Evolutionary conservation across 1,140 invertebrate genomes (phyloP).

Genomic region (Heliconius hewitsoni): DNA sequence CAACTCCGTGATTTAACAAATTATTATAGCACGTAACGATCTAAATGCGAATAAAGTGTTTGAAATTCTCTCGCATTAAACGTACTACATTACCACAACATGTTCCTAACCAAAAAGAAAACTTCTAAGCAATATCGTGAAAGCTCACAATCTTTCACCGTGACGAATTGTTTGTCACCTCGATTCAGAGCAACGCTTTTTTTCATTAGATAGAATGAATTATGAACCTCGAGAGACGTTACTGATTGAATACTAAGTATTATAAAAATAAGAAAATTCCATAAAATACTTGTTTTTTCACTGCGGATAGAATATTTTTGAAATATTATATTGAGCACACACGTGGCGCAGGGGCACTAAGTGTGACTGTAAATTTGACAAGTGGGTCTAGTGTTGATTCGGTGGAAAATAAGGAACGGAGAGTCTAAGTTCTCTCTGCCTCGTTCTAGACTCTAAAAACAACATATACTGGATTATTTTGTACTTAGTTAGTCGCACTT

Average conservation of each 20-base stretch:
- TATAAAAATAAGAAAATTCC: background rate
- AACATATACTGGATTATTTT: no score
- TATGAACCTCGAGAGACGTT: conserved; percentile 1
- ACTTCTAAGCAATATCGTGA: conserved; percentile 7
- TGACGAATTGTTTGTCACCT: conserved; percentile 8
- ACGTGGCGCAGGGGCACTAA: no score
- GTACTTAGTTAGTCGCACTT: no score
- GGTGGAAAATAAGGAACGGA: no score
- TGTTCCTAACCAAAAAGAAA: background rate
- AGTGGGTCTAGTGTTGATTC: no score
- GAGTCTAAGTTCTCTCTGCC: no score
- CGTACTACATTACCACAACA: no score
- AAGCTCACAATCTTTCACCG: background rate
- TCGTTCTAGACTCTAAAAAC: no score
- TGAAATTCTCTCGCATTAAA: background rate
- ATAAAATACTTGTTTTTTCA: background rate
- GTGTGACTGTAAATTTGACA: background rate
- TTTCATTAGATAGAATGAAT: conserved; percentile 1
- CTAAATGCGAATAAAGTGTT: no score
- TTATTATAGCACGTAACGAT: background rate
- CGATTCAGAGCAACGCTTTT: conserved; percentile 1
- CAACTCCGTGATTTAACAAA: background rate
- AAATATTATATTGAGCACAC: no score
- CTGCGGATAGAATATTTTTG: no score
- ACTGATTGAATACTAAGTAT: conserved; percentile 6